Evolutionary conservation across 2,797 vertebrate species (phyloP).

Genomic region (Vipera latastei): DNA sequence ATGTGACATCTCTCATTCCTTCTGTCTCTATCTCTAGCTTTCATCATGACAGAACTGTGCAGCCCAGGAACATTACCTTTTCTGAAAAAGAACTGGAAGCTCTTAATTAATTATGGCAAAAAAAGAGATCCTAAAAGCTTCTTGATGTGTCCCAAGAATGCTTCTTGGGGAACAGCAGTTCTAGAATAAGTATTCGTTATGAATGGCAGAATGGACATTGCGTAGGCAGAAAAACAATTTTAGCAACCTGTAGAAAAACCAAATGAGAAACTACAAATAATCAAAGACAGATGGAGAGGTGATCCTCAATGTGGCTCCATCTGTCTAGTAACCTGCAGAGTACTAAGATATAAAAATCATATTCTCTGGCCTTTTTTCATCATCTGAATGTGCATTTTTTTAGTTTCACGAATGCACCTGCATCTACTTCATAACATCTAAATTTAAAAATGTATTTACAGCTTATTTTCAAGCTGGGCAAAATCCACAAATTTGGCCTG

Average conservation of each 20-base stretch:
- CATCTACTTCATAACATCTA: constrained; percentile 1
- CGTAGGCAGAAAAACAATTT: background rate
- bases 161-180: too few species aligned
- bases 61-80: background rate
- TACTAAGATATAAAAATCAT: background rate
- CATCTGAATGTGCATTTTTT: background rate
- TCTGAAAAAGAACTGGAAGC: background rate
- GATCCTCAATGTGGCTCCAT: background rate
- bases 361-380: background rate
- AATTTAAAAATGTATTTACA: constrained; percentile 19
- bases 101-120: background rate
- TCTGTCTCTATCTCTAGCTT: background rate
- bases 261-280: background rate
- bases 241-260: background rate
- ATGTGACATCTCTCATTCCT: background rate
- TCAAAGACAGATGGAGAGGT: background rate
- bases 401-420: background rate
- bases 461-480: constrained; percentile 42
- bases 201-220: background rate
- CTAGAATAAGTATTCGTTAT: background rate
- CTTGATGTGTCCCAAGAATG: background rate
- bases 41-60: background rate
- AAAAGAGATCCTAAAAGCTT: background rate
- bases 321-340: background rate
- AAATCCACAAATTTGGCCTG: constrained; percentile 10